These are phyloP conservation scores for Rhineura floridana DNA, from an alignment of 2,113 vertebrate species.

Conservation along the genomic window DNA sequence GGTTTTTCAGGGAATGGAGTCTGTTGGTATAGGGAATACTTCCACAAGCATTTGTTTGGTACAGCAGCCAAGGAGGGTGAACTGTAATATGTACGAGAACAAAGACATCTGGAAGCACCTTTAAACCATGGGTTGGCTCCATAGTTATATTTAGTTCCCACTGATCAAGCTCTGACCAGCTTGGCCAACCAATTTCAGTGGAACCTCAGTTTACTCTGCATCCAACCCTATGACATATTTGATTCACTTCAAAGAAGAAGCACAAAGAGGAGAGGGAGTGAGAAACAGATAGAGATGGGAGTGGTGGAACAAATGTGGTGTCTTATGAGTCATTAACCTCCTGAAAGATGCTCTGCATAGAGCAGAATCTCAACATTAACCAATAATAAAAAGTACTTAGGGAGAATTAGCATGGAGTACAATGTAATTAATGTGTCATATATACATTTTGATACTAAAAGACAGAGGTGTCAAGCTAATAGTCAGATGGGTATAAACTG, in stretches of 20 bases:
- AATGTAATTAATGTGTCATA: not conserved
- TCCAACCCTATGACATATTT: not conserved
- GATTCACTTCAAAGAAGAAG: not conserved
- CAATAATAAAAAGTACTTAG: constrained; percentile 11
- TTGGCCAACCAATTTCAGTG: too few relatives aligned
- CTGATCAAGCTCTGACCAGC: too few relatives aligned
- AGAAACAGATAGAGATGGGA: too few relatives aligned
- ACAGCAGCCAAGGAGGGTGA: not conserved
- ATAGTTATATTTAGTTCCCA: too few relatives aligned
- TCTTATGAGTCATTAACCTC: constrained; percentile 4
- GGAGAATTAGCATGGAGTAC: not conserved
- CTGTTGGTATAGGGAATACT: not conserved
- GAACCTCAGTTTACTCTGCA: too few relatives aligned
- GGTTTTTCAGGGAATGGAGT: not conserved
- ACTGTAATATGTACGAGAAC: not conserved
- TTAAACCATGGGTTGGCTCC: not conserved
- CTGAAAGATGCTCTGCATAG: not conserved
- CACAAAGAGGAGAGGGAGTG: too few relatives aligned
- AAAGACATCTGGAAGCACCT: not conserved
- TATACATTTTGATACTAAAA: not conserved
- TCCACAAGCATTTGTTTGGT: not conserved
- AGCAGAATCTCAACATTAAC: not conserved
- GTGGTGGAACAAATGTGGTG: not conserved
- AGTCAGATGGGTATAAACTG: not conserved
- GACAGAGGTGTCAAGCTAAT: not conserved